Conservation (phyloP, 2,888 invertebrate species). For the Mythimna ferrago region DNA sequence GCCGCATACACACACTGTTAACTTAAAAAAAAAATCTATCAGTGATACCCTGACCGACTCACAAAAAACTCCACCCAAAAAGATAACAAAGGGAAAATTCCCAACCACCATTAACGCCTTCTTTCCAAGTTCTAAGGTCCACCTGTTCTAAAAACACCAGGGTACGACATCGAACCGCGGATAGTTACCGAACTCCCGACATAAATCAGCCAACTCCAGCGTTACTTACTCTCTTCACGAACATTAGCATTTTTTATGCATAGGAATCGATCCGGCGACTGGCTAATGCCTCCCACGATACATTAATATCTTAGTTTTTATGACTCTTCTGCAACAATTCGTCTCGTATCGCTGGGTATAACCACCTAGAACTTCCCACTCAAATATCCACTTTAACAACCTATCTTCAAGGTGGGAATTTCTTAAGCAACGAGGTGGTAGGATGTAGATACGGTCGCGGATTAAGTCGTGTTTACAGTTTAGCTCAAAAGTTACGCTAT, state of each 20-base stretch:
- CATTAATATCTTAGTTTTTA: conserved; percentile 91
- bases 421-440: neutral
- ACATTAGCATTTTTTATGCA: conserved; percentile 91
- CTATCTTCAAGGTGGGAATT: conserved; percentile 41
- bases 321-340: conserved; percentile 89
- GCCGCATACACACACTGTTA: no score
- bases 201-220: conserved; percentile 87
- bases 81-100: conserved; percentile 51
- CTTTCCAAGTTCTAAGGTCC: conserved; percentile 60
- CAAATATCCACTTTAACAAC: conserved; percentile 32
- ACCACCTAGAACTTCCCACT: conserved; percentile 54
- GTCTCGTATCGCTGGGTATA: conserved; percentile 74
- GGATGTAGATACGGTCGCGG: conserved; percentile 61
- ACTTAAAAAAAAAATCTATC: neutral
- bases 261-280: conserved; percentile 89
- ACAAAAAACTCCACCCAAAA: conserved; percentile 12
- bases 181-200: conserved; percentile 78
- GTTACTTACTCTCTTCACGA: conserved; percentile 82
- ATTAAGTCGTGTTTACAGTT: conserved; percentile 73
- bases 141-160: conserved; percentile 77
- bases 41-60: conserved; percentile 18
- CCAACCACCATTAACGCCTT: conserved; percentile 56
- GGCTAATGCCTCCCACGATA: conserved; percentile 91
- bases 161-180: conserved; percentile 77
- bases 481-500: conserved; percentile 66